These are phyloP conservation scores for Cantharis rufa DNA, from an alignment of 2,888 invertebrate species.

Conservation along the genomic window DNA sequence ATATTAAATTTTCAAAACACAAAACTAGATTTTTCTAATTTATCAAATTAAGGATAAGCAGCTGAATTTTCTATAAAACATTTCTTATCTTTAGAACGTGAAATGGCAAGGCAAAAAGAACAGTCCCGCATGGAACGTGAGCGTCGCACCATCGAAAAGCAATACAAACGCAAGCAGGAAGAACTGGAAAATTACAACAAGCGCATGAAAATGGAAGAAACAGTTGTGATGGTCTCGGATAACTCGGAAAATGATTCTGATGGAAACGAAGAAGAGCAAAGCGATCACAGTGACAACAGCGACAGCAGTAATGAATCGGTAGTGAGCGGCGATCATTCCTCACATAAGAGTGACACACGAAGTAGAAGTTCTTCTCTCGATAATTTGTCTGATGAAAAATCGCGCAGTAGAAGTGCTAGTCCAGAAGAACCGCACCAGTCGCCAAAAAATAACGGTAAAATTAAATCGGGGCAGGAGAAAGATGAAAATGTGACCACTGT, in stretches of 20 bases:
- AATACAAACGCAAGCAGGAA: constrained; percentile 49
- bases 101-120: constrained; percentile 79
- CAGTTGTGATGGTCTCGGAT: constrained; percentile 53
- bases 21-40: too few relatives aligned
- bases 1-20: too few relatives aligned
- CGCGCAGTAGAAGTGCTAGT: constrained; percentile 54
- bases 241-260: constrained; percentile 45
- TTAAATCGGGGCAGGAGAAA: constrained; percentile 14
- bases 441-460: constrained; percentile 36
- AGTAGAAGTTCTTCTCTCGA: constrained; percentile 33
- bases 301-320: constrained; percentile 36
- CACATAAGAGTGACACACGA: constrained; percentile 30
- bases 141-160: constrained; percentile 63
- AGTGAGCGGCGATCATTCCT: constrained; percentile 16
- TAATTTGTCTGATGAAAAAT: constrained; percentile 27
- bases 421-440: constrained; percentile 33
- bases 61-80: too few relatives aligned
- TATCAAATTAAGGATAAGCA: too few relatives aligned
- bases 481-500: constrained; percentile 42
- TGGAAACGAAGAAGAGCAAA: constrained; percentile 42
- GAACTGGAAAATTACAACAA: constrained; percentile 50
- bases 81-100: constrained; percentile 68
- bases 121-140: constrained; percentile 74
- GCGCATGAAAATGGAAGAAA: constrained; percentile 44
- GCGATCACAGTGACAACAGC: constrained; percentile 37